Conservation (phyloP, 2,113 vertebrate species). For the Cranoglanis bouderius region DNA sequence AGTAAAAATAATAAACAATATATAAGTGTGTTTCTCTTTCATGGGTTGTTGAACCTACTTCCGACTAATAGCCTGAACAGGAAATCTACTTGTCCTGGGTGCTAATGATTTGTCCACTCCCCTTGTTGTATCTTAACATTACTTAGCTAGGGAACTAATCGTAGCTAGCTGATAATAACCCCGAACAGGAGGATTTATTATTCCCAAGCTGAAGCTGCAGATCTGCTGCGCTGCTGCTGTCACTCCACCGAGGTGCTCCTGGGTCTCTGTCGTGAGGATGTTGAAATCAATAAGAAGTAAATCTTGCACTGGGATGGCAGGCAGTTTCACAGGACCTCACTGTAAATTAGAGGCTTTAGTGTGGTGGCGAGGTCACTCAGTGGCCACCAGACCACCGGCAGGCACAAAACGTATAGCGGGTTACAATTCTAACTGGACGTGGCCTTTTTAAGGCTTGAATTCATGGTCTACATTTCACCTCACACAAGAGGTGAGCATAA, state of each 20-base stretch:
- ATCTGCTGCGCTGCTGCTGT: neutral
- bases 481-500: conserved; percentile 29
- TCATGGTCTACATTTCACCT: conserved; percentile 46
- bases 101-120: neutral
- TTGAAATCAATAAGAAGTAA: conserved; percentile 45
- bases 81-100: too few species aligned
- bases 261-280: neutral
- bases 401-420: neutral
- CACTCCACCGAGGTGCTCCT: conserved; percentile 19
- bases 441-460: conserved; percentile 51
- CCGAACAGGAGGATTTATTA: neutral
- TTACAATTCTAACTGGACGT: conserved; percentile 42
- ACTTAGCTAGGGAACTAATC: neutral
- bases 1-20: too few species aligned
- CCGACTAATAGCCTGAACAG: neutral
- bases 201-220: neutral
- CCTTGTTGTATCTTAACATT: neutral
- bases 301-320: conserved; percentile 31
- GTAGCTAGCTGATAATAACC: neutral
- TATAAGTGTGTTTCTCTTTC: neutral
- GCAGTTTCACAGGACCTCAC: conserved; percentile 12
- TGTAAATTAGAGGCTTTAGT: conserved; percentile 45
- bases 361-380: conserved; percentile 36
- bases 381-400: conserved; percentile 35
- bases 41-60: neutral